These are phyloP conservation scores for Agonopterix subpropinquella DNA, from an alignment of 2,888 invertebrate species.

Conservation along the genomic window DNA sequence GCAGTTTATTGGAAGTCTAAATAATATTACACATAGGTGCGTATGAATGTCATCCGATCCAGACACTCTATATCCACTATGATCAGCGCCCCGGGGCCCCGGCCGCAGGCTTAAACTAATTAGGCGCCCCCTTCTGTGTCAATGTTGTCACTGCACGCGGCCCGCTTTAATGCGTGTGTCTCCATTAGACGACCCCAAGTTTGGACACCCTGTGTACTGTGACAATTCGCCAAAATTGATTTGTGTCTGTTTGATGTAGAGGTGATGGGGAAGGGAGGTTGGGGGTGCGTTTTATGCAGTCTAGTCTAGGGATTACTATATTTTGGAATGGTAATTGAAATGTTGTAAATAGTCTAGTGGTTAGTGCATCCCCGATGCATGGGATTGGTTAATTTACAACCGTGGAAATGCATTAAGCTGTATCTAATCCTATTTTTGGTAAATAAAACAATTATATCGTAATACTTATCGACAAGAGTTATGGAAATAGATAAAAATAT, in stretches of 20 bases:
- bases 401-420: too few species aligned
- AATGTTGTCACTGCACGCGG: constrained; percentile 67
- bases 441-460: too few species aligned
- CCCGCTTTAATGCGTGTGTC: constrained; percentile 71
- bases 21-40: too few species aligned
- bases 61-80: neutral
- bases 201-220: constrained; percentile 48
- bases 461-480: too few species aligned
- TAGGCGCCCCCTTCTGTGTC: constrained; percentile 67
- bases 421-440: too few species aligned
- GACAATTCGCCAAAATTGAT: constrained; percentile 72
- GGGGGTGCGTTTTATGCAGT: constrained; percentile 14
- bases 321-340: too few species aligned
- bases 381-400: too few species aligned
- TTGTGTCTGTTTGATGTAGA: constrained; percentile 50
- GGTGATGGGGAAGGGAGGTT: constrained; percentile 16
- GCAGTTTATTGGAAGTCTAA: neutral
- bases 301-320: constrained; percentile 1
- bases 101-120: constrained; percentile 69
- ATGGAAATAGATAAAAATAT: too few species aligned
- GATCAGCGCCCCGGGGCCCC: constrained; percentile 42
- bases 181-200: constrained; percentile 69
- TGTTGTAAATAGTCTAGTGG: too few species aligned
- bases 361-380: too few species aligned
- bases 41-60: too few species aligned